Percentiles rank a stretch among this genome's conserved stretches.
Conservation (phyloP, 37 sponge, comb jelly and placozoan species). For the Beroe forskalii region DNA sequence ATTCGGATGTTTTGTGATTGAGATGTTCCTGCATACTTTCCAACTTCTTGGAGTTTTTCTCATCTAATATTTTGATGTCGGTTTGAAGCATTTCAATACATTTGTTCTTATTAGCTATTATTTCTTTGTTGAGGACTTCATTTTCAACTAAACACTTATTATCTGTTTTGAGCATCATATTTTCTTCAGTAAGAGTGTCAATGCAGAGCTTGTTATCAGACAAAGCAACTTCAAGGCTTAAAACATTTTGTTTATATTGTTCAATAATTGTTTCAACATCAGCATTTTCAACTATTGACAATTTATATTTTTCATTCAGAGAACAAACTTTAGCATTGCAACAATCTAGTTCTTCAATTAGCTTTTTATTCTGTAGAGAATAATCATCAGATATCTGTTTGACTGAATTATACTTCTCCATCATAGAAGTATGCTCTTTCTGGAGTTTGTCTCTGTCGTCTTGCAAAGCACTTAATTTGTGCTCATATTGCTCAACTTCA, state of each 20-base stretch:
- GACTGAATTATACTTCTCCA: background rate
- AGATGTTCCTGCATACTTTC: background rate
- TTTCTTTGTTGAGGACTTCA: background rate
- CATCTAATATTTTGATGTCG: background rate
- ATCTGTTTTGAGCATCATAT: background rate
- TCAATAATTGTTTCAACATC: background rate
- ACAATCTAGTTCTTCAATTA: background rate
- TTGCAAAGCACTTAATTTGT: background rate
- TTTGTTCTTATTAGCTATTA: background rate
- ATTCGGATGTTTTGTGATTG: background rate
- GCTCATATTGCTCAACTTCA: background rate
- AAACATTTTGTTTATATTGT: conserved; percentile 1
- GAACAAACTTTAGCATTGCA: background rate
- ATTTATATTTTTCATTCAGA: background rate
- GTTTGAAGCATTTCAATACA: background rate
- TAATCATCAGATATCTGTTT: background rate
- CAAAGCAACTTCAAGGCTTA: background rate
- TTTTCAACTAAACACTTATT: background rate
- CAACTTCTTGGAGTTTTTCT: background rate
- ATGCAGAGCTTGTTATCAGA: background rate
- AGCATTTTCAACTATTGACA: background rate
- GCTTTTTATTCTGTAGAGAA: background rate
- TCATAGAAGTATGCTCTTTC: background rate
- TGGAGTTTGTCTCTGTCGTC: background rate
- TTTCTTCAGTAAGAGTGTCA: background rate